phyloP scores from a whole-genome alignment of 2,797 vertebrate genomes.

The Chloroceryle amazona region DNA sequence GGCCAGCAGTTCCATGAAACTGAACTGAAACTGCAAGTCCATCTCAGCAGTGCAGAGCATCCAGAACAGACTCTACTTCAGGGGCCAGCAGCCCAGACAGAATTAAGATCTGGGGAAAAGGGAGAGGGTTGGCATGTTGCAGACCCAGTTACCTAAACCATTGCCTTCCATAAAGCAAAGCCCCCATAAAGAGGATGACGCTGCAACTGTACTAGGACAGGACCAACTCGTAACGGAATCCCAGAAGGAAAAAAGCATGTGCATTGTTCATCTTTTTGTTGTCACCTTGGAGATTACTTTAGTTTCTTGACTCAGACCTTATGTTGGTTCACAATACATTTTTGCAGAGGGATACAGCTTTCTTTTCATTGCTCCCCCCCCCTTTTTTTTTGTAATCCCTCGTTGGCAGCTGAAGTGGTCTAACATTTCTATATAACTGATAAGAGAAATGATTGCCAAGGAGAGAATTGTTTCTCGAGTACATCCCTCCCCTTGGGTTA shows the following conservation, averaged over 20 bases:
- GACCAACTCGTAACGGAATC: neutral
- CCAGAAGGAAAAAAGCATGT: neutral
- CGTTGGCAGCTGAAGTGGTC: slow-evolving; percentile 18
- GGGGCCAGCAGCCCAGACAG: neutral
- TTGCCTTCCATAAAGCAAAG: neutral
- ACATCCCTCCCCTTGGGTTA: slow-evolving; percentile 52
- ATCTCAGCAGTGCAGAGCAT: neutral
- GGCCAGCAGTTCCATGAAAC: neutral
- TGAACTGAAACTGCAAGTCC: slow-evolving; percentile 17
- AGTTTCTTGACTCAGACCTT: slow-evolving; percentile 20
- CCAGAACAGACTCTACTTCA: neutral
- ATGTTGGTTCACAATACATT: neutral
- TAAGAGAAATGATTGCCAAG: slow-evolving; percentile 47
- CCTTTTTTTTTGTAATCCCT: neutral
- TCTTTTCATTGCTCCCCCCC: neutral
- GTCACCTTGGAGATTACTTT: slow-evolving; percentile 15
- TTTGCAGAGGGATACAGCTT: neutral
- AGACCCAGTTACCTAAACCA: neutral
- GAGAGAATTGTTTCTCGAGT: slow-evolving; percentile 57
- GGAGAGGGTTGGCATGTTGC: neutral
- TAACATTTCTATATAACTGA: slow-evolving; percentile 16
- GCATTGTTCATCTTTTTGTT: neutral
- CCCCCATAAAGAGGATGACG: neutral
- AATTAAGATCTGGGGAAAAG: neutral
- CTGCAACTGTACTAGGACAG: neutral